Evolutionary conservation across 1,140 invertebrate species (phyloP).

Genomic region (Eriocheir sinensis): DNA sequence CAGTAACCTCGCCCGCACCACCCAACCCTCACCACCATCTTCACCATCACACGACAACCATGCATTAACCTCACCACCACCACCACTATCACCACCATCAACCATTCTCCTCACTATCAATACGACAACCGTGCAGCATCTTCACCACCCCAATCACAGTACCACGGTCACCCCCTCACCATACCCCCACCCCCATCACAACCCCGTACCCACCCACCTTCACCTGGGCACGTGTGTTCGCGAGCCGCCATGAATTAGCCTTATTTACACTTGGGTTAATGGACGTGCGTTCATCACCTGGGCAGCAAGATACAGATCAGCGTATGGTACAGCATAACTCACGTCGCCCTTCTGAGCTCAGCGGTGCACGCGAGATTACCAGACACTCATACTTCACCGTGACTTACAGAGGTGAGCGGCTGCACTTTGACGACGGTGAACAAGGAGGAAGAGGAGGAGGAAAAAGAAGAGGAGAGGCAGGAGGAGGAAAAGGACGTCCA

Average conservation of each 20-base stretch:
- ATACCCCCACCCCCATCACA: no score
- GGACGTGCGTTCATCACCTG: background rate
- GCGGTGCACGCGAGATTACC: background rate
- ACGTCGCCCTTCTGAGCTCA: background rate
- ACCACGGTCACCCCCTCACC: no score
- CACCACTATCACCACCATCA: background rate
- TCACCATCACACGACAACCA: background rate
- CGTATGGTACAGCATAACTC: background rate
- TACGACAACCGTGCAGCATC: no score
- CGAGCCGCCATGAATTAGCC: background rate
- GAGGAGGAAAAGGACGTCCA: background rate
- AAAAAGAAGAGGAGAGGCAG: background rate
- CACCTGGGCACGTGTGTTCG: background rate
- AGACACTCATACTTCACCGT: background rate
- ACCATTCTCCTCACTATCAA: no score
- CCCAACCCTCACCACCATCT: background rate
- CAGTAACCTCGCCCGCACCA: background rate
- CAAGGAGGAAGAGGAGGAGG: background rate
- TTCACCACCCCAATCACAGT: no score
- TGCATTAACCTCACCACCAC: background rate
- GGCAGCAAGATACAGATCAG: background rate
- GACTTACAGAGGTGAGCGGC: background rate
- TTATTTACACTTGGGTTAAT: constrained; percentile 8
- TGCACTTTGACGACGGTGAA: no score
- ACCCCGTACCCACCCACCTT: no score